Conservation (phyloP, 2,888 invertebrate species). For the Habrosyne pyritoides region DNA sequence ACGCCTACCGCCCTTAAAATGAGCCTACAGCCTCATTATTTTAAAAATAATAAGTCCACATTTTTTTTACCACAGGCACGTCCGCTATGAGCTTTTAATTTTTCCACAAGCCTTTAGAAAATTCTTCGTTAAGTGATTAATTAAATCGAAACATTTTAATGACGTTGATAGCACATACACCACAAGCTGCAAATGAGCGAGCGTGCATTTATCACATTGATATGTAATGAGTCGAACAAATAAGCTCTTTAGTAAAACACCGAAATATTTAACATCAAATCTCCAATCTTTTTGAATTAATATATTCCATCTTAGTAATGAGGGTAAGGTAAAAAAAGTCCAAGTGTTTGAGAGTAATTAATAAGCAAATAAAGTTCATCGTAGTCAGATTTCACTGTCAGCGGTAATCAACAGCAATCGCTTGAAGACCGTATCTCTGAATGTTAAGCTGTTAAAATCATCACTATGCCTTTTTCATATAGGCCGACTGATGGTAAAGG, state of each 20-base stretch:
- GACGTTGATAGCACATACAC: constrained; percentile 19
- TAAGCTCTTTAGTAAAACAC: neutral
- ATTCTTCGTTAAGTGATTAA: constrained; percentile 24
- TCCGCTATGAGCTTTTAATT: constrained; percentile 16
- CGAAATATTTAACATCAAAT: constrained; percentile 3
- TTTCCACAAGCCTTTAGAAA: constrained; percentile 18
- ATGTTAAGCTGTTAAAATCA: too few species aligned
- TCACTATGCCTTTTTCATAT: too few species aligned
- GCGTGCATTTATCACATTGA: neutral
- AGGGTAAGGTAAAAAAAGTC: neutral
- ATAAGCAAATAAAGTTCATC: neutral
- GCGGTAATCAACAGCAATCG: neutral
- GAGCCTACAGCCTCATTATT: neutral
- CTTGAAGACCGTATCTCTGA: neutral
- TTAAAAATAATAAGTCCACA: constrained; percentile 5
- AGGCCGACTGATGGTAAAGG: too few species aligned
- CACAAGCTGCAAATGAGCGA: neutral
- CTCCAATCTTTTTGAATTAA: neutral
- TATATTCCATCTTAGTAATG: constrained; percentile 1
- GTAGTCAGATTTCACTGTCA: neutral
- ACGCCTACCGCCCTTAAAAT: neutral
- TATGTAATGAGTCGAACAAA: neutral
- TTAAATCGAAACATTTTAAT: constrained; percentile 28
- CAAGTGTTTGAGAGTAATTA: neutral
- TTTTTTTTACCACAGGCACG: constrained; percentile 13